Conservation (phyloP, 2,113 vertebrate species). For the Phaethon lepturus region DNA sequence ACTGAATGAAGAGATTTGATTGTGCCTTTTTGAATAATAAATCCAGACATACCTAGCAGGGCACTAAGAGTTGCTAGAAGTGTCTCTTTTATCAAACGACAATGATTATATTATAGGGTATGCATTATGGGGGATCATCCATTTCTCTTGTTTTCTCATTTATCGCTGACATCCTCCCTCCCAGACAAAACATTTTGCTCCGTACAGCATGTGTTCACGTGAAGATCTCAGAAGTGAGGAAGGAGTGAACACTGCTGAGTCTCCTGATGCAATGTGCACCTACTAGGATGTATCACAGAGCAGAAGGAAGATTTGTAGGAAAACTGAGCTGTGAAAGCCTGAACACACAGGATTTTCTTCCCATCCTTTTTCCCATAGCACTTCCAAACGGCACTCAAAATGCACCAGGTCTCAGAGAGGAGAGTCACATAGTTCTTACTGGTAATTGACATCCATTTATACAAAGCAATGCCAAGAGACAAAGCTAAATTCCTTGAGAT, state of each 20-base stretch:
- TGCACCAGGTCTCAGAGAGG: neutral
- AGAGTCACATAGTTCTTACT: neutral
- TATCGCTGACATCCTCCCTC: constrained; percentile 29
- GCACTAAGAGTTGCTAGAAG: constrained; percentile 35
- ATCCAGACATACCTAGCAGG: constrained; percentile 57
- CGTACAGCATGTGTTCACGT: neutral
- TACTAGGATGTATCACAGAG: neutral
- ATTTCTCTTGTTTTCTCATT: constrained; percentile 71
- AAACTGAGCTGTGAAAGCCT: neutral
- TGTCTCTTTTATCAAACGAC: constrained; percentile 66
- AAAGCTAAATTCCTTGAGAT: neutral
- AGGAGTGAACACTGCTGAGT: neutral
- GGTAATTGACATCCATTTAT: neutral
- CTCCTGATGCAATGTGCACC: neutral
- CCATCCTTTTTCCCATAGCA: rapidly evolving
- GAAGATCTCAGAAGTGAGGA: neutral
- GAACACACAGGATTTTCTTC: neutral
- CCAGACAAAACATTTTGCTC: neutral
- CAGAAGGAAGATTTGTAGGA: neutral
- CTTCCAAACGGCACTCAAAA: neutral
- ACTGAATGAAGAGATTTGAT: constrained; percentile 72
- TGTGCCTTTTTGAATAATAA: constrained; percentile 72
- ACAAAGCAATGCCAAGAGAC: neutral
- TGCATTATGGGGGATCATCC: constrained; percentile 54
- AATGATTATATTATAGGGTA: constrained; percentile 59